Evolutionary conservation across 1,140 invertebrate species (phyloP).

Genomic region (Alviniconcha marisindica): DNA sequence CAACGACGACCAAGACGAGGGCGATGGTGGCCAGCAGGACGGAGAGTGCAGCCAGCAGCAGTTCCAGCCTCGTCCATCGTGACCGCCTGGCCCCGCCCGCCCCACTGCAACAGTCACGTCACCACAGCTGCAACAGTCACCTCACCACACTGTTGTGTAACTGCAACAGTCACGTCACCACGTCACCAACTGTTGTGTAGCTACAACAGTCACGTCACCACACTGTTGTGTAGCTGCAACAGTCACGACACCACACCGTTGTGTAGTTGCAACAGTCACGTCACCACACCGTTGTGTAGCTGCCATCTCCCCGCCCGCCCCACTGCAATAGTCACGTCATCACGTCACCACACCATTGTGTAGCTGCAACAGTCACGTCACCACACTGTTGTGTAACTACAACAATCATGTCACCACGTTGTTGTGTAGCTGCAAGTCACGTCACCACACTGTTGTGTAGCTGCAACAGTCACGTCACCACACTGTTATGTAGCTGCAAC

Average conservation of each 20-base stretch:
- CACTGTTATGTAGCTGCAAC: background rate
- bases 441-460: too few relatives aligned
- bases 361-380: background rate
- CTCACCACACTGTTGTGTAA: background rate
- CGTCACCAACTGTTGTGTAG: background rate
- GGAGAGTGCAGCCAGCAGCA: slow-evolving; percentile 25
- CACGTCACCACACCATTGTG: too few relatives aligned
- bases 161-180: background rate
- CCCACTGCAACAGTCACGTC: background rate
- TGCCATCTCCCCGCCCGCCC: background rate
- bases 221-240: too few relatives aligned
- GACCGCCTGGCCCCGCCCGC: background rate
- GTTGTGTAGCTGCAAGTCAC: too few relatives aligned
- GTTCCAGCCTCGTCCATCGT: slow-evolving; percentile 33
- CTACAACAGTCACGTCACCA: background rate
- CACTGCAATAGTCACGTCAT: background rate
- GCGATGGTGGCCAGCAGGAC: slow-evolving; percentile 29
- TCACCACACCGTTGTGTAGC: too few relatives aligned
- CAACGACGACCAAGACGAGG: slow-evolving; percentile 31
- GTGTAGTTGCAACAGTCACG: background rate
- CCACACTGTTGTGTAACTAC: background rate
- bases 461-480: background rate
- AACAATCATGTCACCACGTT: background rate
- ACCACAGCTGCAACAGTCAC: background rate
- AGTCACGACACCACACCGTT: background rate